A percentile compares a stretch with the other conserved stretches of the same genome.
phyloP scores from a whole-genome alignment of 2,797 vertebrate species.

The Pagetopsis macropterus region DNA sequence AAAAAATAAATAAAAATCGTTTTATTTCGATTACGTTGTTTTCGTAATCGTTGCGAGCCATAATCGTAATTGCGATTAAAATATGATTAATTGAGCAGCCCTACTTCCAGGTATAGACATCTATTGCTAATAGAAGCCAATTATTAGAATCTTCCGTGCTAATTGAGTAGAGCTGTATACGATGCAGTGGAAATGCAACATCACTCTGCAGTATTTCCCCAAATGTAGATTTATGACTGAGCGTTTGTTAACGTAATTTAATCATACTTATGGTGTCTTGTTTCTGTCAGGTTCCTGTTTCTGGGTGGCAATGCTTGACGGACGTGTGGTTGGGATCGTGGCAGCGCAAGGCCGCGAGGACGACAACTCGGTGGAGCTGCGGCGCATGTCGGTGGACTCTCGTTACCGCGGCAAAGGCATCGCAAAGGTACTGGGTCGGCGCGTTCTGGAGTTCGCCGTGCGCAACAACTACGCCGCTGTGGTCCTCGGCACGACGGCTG shows the following conservation, averaged over 20 bases:
- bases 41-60: no score
- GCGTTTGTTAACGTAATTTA: background rate
- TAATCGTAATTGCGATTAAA: no score
- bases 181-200: no score
- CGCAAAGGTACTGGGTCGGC: conserved; percentile 95
- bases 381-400: conserved; percentile 98
- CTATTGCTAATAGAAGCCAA: no score
- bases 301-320: conserved; percentile 97
- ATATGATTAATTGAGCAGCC: no score
- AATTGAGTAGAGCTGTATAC: no score
- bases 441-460: conserved; percentile 96
- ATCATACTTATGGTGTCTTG: conserved; percentile 8
- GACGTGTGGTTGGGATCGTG: conserved; percentile 96
- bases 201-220: background rate
- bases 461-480: conserved; percentile 95
- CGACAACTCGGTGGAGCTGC: conserved; percentile 94
- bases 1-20: no score
- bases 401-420: conserved; percentile 97
- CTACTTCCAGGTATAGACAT: no score
- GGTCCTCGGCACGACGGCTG: conserved; percentile 95
- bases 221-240: background rate
- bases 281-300: conserved; percentile 91
- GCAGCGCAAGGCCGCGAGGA: conserved; percentile 92
- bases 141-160: no score
- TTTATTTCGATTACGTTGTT: no score